Conservation (phyloP, 2,888 invertebrate species). For the Watsonalla cultraria region DNA sequence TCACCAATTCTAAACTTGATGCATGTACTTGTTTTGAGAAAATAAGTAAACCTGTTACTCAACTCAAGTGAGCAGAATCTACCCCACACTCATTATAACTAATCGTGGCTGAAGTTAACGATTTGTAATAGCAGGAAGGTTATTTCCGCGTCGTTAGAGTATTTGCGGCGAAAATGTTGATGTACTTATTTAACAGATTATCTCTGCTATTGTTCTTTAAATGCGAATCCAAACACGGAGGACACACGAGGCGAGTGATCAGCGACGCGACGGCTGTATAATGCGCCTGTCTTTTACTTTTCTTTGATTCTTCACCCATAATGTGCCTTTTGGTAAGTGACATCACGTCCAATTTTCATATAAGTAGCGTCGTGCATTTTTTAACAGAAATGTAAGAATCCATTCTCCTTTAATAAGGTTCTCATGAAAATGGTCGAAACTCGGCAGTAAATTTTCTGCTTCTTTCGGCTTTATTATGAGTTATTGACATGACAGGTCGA, state of each 20-base stretch:
- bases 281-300: too few species aligned
- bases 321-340: too few species aligned
- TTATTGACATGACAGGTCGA: too few species aligned
- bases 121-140: conserved; percentile 51
- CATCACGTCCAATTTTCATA: too few species aligned
- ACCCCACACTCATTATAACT: conserved; percentile 30
- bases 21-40: conserved; percentile 16
- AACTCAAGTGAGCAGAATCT: conserved; percentile 11
- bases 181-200: background rate
- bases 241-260: background rate
- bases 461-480: too few species aligned
- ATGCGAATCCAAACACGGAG: background rate
- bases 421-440: too few species aligned
- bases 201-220: background rate
- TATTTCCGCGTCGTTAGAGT: conserved; percentile 49
- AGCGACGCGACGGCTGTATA: background rate
- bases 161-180: conserved; percentile 26
- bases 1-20: conserved; percentile 14
- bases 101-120: conserved; percentile 43
- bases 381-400: too few species aligned
- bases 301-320: background rate
- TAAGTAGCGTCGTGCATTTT: too few species aligned
- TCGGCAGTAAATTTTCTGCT: too few species aligned
- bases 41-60: conserved; percentile 20
- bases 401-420: too few species aligned